phyloP scores from a whole-genome alignment of 1,140 invertebrate species.

The Aphelenchoides fujianensis region DNA sequence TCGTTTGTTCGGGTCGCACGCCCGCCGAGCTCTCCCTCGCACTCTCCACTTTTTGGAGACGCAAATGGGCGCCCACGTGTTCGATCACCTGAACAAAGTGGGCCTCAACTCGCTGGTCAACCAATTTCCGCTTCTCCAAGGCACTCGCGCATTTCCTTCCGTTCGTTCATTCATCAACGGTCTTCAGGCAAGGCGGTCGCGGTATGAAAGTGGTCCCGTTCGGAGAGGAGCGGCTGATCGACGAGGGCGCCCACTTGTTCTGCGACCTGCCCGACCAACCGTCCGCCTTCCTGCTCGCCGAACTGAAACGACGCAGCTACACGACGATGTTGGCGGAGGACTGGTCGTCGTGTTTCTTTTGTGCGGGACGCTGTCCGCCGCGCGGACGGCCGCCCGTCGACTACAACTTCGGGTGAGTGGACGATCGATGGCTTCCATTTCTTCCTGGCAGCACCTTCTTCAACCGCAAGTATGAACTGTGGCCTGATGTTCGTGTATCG shows the following conservation, averaged over 20 bases:
- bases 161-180: no score
- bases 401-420: not conserved
- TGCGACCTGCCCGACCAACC: not conserved
- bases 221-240: not conserved
- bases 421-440: no score
- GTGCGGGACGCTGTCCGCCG: not conserved
- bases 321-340: slow-evolving; percentile 17
- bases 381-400: not conserved
- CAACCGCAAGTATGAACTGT: not conserved
- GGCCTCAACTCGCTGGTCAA: not conserved
- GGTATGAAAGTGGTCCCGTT: not conserved
- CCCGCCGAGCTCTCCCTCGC: slow-evolving; percentile 1
- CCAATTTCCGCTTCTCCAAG: not conserved
- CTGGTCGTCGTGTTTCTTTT: not conserved
- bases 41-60: not conserved
- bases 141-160: not conserved
- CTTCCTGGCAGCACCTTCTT: not conserved
- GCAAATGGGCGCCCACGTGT: not conserved
- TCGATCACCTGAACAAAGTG: slow-evolving; percentile 17
- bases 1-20: not conserved
- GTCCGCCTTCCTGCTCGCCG: not conserved
- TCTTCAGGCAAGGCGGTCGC: not conserved
- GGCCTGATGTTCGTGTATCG: not conserved
- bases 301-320: not conserved
- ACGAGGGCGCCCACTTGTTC: not conserved